These are phyloP conservation scores for Catocala sponsa DNA, from an alignment of 2,888 invertebrate species.

Conservation along the genomic window DNA sequence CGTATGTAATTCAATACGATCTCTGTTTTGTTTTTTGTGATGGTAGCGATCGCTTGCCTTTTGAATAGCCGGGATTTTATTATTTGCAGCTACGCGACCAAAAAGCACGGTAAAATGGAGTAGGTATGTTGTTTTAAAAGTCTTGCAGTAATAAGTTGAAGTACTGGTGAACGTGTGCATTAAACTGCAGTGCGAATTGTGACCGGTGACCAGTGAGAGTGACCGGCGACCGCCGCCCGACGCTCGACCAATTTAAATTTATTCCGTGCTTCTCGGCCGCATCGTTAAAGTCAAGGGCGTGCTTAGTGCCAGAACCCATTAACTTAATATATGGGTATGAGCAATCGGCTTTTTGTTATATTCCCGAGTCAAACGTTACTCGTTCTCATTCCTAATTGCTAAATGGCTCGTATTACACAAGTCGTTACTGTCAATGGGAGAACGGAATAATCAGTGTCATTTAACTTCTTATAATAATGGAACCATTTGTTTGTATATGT, in stretches of 20 bases:
- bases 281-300: constrained; percentile 79
- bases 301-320: constrained; percentile 74
- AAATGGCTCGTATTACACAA: constrained; percentile 69
- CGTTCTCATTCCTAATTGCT: constrained; percentile 67
- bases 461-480: constrained; percentile 40
- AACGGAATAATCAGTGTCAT: constrained; percentile 49
- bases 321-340: constrained; percentile 78
- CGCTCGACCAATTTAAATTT: constrained; percentile 76
- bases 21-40: constrained; percentile 6
- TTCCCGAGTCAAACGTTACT: constrained; percentile 60
- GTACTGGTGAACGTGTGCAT: constrained; percentile 32
- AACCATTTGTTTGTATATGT: constrained; percentile 18
- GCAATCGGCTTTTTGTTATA: constrained; percentile 74
- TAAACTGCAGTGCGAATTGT: constrained; percentile 44
- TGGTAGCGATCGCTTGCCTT: not conserved
- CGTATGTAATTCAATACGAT: constrained; percentile 11
- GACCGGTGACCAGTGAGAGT: constrained; percentile 25
- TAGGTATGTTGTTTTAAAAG: constrained; percentile 13
- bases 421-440: constrained; percentile 60
- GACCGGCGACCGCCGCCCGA: constrained; percentile 40
- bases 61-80: constrained; percentile 6
- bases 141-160: constrained; percentile 35
- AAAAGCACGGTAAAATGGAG: constrained; percentile 3
- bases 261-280: constrained; percentile 71
- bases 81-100: not conserved